Conservation (phyloP, 2,113 vertebrate species). For the Cinclus mexicanus region DNA sequence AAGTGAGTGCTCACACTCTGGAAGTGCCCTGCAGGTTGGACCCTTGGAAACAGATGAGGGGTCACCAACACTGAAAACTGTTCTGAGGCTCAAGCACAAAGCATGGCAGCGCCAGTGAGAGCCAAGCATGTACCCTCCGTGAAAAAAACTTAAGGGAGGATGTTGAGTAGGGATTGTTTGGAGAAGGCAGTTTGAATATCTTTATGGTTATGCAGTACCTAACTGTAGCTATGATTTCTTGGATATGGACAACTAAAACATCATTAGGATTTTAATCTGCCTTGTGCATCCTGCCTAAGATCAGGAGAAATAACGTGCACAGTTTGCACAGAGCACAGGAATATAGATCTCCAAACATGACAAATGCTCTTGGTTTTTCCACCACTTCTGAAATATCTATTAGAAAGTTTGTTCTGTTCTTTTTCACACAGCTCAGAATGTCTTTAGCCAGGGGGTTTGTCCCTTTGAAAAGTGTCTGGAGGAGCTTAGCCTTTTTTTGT, state of each 20-base stretch:
- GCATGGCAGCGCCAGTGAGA: not conserved
- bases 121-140: not conserved
- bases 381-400: not conserved
- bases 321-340: not conserved
- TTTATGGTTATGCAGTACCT: not conserved
- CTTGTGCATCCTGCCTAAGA: not conserved
- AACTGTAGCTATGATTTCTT: not conserved
- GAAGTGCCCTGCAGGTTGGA: not conserved
- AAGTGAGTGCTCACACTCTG: not conserved
- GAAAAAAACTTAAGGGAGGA: not conserved
- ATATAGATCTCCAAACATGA: not conserved
- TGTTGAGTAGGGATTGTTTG: not conserved
- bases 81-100: not conserved
- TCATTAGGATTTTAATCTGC: not conserved
- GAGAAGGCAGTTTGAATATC: not conserved
- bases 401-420: not conserved
- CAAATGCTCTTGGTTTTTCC: not conserved
- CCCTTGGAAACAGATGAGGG: not conserved
- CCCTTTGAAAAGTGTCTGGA: not conserved
- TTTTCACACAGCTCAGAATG: not conserved
- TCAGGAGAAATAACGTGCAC: not conserved
- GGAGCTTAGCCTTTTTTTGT: not conserved
- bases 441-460: not conserved
- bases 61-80: accelerated
- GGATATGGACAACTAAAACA: not conserved